These are phyloP conservation scores for Melieria omissa DNA, from an alignment of 2,888 invertebrate genomes.

Conservation along the genomic window DNA sequence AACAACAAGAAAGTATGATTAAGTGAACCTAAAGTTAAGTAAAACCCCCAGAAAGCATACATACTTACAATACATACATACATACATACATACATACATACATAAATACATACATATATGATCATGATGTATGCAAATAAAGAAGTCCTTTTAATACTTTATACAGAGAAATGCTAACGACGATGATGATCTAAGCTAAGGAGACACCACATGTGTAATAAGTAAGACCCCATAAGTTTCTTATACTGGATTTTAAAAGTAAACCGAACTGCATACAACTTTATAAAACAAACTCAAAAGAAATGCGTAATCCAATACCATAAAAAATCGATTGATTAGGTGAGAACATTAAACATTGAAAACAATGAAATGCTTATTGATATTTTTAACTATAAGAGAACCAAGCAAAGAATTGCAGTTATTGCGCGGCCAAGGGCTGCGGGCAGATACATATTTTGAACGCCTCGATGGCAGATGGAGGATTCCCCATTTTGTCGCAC, in stretches of 20 bases:
- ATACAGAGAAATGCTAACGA: conserved; percentile 49
- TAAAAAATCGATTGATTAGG: not conserved
- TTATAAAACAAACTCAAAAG: not conserved
- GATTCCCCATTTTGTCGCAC: too few relatives aligned
- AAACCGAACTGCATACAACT: not conserved
- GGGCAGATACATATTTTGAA: not conserved
- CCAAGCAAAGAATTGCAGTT: not conserved
- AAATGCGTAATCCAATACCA: conserved; percentile 2
- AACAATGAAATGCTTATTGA: conserved; percentile 24
- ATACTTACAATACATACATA: conserved; percentile 9
- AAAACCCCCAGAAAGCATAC: conserved; percentile 46
- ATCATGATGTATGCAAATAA: too few relatives aligned
- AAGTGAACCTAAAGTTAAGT: conserved; percentile 7
- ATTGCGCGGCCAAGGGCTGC: not conserved
- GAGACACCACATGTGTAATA: too few relatives aligned
- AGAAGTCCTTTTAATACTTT: conserved; percentile 58
- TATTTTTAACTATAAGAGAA: not conserved
- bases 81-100: conserved; percentile 5
- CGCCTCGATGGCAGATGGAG: too few relatives aligned
- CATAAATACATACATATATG: conserved; percentile 2
- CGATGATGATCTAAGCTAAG: not conserved
- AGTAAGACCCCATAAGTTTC: conserved; percentile 28
- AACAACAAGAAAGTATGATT: conserved; percentile 44
- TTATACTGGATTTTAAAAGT: conserved; percentile 30
- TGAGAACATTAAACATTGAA: conserved; percentile 2